Evolutionary conservation across 2,797 vertebrate genomes (phyloP), one percentile per base, ranked within the genome.

Genomic region (Masticophis lateralis): DNA sequence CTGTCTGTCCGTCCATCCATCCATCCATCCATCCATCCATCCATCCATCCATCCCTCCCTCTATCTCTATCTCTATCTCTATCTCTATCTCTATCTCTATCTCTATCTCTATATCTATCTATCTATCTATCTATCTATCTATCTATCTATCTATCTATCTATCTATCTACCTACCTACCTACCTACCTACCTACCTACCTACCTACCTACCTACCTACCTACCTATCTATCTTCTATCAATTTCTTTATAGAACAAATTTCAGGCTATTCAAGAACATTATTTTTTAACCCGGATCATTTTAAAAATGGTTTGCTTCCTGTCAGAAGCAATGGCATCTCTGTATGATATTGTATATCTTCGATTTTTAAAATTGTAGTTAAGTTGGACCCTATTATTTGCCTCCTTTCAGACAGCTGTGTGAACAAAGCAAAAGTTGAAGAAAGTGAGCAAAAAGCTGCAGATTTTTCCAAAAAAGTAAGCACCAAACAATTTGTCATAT

Each of bases 391-490:
- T 93, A 8, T 87, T 56, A 83, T 2, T 11, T 94, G 56, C 86
- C 79, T 93, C 95, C 94, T 97, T 97, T 92, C 97, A 99, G 99
- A 99, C 98, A 97, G 98, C 3, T 99, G 98, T 96, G 99, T 99
- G 96, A 98, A 99, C 97, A 99, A 99, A 97, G 98, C 98, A 94
- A 99, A 99, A 97, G 98, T 99, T 94, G 99, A 99, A 89, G 99
- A 99, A 97, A 99, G 99, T 95, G 99, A 99, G 95, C 98, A 98
- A 97, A 99, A 98, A 97, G 99, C 99, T 90, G 96, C 97, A 3
- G 99, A 99, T 96, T 99, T 98, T 98, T 99, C 99, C 94, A 99
- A 98, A 98, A 99, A 99, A 98, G 99, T 99, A 97, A 98, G 97
- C 53, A 93, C 13, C 55, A 92, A 61, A 90, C 94, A 69, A 2